phyloP scores from a whole-genome alignment of 2,888 invertebrate species.

The Tachina grossa region DNA sequence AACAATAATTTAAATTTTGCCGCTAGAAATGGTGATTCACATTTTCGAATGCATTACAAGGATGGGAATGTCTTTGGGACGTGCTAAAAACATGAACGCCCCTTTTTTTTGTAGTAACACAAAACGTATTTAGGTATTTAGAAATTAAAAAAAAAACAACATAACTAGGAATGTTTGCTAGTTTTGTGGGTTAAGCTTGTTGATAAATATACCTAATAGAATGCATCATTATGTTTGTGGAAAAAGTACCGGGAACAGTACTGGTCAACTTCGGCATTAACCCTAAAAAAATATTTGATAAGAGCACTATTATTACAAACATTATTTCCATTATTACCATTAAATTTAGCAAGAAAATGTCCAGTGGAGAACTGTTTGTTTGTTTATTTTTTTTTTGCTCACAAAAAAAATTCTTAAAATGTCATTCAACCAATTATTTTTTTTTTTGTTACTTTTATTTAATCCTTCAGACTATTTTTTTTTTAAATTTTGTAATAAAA shows the following conservation, averaged over 20 bases:
- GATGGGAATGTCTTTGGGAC: conserved; percentile 41
- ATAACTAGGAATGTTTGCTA: too few species aligned
- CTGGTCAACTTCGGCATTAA: too few species aligned
- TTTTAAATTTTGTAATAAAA: not conserved
- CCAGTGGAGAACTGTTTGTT: not conserved
- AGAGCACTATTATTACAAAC: too few species aligned
- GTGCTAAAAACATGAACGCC: conserved; percentile 53
- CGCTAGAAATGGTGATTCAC: conserved; percentile 17
- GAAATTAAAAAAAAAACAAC: not conserved
- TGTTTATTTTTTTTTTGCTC: not conserved
- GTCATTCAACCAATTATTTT: not conserved
- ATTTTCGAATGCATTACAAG: conserved; percentile 11
- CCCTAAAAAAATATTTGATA: too few species aligned
- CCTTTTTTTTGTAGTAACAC: not conserved
- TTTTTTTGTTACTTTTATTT: not conserved
- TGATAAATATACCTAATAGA: too few species aligned
- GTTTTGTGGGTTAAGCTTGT: too few species aligned
- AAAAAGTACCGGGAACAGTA: too few species aligned
- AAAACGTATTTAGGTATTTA: not conserved
- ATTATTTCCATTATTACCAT: too few species aligned
- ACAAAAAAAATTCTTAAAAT: not conserved
- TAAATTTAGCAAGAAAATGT: too few species aligned
- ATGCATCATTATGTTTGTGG: too few species aligned
- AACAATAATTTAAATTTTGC: conserved; percentile 17
- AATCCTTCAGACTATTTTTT: not conserved